These are phyloP conservation scores for Caenorhabditis drosophilae DNA, from an alignment of 2,888 invertebrate species.

Conservation along the genomic window DNA sequence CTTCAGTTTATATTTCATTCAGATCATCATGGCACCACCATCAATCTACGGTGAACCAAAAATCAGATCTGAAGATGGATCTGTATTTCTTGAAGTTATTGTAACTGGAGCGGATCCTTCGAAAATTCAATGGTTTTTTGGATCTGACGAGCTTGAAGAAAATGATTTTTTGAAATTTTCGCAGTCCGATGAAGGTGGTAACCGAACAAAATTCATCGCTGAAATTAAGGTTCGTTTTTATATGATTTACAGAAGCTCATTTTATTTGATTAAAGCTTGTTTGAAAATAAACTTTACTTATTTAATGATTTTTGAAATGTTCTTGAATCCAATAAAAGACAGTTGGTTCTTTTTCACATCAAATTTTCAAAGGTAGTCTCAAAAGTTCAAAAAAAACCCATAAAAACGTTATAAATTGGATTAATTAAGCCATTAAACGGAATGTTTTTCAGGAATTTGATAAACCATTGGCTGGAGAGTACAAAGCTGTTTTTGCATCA, in stretches of 20 bases:
- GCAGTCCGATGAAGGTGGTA: constrained; percentile 63
- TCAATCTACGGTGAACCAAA: constrained; percentile 67
- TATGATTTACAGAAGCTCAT: neutral
- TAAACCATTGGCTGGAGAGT: constrained; percentile 67
- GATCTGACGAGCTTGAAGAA: constrained; percentile 61
- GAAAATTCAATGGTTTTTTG: constrained; percentile 66
- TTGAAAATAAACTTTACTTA: too few relatives aligned
- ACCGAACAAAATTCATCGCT: constrained; percentile 58
- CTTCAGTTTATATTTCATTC: neutral
- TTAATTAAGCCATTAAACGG: neutral
- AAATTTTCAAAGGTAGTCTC: neutral
- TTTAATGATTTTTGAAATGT: too few relatives aligned
- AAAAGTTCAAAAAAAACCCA: constrained; percentile 28
- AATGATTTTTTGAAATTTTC: constrained; percentile 62
- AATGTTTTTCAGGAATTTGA: constrained; percentile 62
- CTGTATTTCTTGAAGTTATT: constrained; percentile 64
- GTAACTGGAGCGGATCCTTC: constrained; percentile 60
- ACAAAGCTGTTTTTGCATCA: constrained; percentile 65
- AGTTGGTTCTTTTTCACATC: neutral
- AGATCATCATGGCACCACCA: constrained; percentile 63
- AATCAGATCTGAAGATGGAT: constrained; percentile 62
- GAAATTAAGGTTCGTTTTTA: constrained; percentile 61
- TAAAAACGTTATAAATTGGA: constrained; percentile 12
- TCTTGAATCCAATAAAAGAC: too few relatives aligned
- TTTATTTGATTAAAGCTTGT: too few relatives aligned